These are phyloP conservation scores for Notothenia coriiceps DNA, from an alignment of 2,113 vertebrate species.

Conservation along the genomic window DNA sequence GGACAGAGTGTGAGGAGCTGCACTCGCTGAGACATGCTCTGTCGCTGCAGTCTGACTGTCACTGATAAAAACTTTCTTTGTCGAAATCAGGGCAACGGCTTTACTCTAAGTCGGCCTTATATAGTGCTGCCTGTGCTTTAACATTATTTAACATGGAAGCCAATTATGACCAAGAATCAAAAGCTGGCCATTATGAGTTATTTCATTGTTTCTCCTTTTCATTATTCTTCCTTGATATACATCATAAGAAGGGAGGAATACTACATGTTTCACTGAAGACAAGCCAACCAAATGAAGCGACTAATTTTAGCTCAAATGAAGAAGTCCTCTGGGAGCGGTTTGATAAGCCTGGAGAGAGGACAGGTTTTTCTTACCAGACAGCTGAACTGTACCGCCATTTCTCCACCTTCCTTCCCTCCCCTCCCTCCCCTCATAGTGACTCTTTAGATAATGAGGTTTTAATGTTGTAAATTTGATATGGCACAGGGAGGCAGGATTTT, in stretches of 20 bases:
- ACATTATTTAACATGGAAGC: conserved; percentile 42
- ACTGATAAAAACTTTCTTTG: conserved; percentile 61
- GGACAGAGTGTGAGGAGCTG: conserved; percentile 22
- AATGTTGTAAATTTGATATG: conserved; percentile 79
- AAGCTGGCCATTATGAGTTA: conserved; percentile 4
- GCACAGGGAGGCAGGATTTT: conserved; percentile 62
- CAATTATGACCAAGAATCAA: conserved; percentile 36
- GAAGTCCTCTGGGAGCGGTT: conserved; percentile 51
- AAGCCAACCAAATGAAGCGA: conserved; percentile 37
- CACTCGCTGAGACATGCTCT: conserved; percentile 29
- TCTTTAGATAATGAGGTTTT: conserved; percentile 78
- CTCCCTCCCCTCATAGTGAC: conserved; percentile 24
- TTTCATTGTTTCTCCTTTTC: conserved; percentile 18
- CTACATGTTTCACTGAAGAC: conserved; percentile 39
- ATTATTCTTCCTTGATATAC: conserved; percentile 5
- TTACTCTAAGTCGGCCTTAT: conserved; percentile 30
- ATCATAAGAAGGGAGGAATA: conserved; percentile 8
- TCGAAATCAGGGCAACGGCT: conserved; percentile 49
- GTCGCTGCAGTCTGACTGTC: conserved; percentile 57
- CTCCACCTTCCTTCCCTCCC: conserved; percentile 36
- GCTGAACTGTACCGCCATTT: conserved; percentile 51
- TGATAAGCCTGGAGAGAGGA: conserved; percentile 54
- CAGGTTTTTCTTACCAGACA: conserved; percentile 48
- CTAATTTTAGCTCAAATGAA: conserved; percentile 75
- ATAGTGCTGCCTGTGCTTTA: conserved; percentile 34